Evolutionary conservation across 2,888 invertebrate genomes (phyloP).

Genomic region (Drosophila nr. perissopoda): DNA sequence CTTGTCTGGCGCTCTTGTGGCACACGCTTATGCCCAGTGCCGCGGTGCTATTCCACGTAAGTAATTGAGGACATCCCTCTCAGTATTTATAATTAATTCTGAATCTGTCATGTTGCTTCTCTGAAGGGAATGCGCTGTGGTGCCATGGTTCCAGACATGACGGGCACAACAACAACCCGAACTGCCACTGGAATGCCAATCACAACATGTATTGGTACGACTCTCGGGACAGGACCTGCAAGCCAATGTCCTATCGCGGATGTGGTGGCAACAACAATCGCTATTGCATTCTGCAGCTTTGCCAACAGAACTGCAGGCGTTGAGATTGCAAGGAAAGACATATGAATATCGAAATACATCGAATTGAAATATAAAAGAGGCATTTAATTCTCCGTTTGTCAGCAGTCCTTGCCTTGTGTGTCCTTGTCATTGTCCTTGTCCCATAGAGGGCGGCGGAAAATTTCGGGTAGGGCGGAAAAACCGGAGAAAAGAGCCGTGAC

Average conservation of each 20-base stretch:
- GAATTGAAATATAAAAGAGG: background rate
- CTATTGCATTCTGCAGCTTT: background rate
- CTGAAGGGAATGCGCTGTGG: background rate
- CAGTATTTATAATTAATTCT: background rate
- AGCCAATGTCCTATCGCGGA: background rate
- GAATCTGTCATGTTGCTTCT: background rate
- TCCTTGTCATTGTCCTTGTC: background rate
- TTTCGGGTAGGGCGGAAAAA: background rate
- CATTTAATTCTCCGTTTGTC: background rate
- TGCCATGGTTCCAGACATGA: background rate
- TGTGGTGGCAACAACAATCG: background rate
- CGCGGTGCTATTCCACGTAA: background rate
- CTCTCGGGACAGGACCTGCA: background rate
- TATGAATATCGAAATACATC: background rate
- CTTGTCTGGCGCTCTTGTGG: background rate
- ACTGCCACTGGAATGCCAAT: slow-evolving; percentile 3
- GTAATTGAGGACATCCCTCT: background rate
- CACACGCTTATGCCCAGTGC: background rate
- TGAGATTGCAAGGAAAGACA: background rate
- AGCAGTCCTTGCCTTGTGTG: background rate
- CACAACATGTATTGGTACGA: slow-evolving; percentile 20
- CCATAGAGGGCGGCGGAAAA: background rate
- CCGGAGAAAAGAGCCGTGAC: background rate
- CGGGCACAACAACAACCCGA: background rate
- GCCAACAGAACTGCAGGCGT: background rate